These are phyloP conservation scores for Macropus fuliginosus DNA, from an alignment of 2,797 vertebrate species.

Conservation along the genomic window DNA sequence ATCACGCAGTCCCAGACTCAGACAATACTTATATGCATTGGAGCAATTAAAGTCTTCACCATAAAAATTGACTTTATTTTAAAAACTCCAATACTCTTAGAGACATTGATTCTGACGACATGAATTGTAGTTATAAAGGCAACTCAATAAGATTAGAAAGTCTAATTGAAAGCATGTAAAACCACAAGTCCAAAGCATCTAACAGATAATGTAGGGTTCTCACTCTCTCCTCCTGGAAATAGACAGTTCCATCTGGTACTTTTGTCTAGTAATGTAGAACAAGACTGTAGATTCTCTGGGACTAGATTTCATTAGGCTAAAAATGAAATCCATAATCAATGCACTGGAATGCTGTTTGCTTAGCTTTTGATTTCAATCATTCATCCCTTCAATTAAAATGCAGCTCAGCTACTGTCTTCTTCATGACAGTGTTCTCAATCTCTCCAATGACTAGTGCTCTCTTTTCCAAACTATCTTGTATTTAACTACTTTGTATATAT, in stretches of 20 bases:
- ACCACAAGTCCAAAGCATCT: neutral
- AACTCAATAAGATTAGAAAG: neutral
- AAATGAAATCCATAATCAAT: neutral
- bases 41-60: neutral
- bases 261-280: neutral
- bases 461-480: neutral
- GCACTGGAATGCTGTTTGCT: neutral
- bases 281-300: neutral
- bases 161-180: neutral
- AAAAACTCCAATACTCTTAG: neutral
- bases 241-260: neutral
- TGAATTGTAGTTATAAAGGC: neutral
- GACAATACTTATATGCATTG: neutral
- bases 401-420: neutral
- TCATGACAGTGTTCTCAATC: neutral
- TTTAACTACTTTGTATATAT: neutral
- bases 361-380: neutral
- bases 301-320: neutral
- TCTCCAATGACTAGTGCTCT: neutral
- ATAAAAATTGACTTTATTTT: slow-evolving; percentile 17
- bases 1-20: neutral
- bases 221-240: too few relatives aligned
- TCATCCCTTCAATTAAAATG: neutral
- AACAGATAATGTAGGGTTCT: fast-evolving
- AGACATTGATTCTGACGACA: neutral